Conservation (phyloP, 2,797 vertebrate genomes). For the Anas acuta region DNA sequence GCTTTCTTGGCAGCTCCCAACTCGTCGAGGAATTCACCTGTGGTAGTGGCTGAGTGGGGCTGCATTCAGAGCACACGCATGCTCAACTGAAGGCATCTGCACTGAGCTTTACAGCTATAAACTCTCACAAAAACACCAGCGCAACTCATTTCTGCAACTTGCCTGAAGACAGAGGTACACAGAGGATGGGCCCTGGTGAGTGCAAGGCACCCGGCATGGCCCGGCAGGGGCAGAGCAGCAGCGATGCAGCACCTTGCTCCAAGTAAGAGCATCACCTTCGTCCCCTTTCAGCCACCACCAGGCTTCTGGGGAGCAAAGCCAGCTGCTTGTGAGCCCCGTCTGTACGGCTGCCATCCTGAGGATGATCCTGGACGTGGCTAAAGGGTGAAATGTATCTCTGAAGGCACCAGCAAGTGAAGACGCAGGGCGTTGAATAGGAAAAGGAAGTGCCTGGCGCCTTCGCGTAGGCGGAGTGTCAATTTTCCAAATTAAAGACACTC, state of each 20-base stretch:
- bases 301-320: not conserved
- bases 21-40: rapidly evolving
- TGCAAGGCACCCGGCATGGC: not conserved
- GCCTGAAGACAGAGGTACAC: not conserved
- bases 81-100: not conserved
- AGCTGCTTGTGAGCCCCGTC: not conserved
- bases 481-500: constrained; percentile 32
- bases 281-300: not conserved
- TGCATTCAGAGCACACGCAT: not conserved
- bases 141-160: not conserved
- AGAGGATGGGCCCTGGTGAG: not conserved
- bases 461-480: not conserved
- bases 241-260: not conserved
- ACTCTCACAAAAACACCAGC: not conserved
- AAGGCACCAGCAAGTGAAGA: not conserved
- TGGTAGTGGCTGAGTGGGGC: not conserved
- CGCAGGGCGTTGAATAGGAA: not conserved
- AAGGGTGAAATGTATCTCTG: not conserved
- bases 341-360: rapidly evolving
- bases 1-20: not conserved
- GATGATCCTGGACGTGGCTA: not conserved
- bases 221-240: not conserved
- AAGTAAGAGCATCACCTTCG: not conserved
- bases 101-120: not conserved
- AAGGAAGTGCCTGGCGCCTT: not conserved